phyloP scores from a whole-genome alignment of 2,888 invertebrate species.

The Scaptomyza caliginosa region DNA sequence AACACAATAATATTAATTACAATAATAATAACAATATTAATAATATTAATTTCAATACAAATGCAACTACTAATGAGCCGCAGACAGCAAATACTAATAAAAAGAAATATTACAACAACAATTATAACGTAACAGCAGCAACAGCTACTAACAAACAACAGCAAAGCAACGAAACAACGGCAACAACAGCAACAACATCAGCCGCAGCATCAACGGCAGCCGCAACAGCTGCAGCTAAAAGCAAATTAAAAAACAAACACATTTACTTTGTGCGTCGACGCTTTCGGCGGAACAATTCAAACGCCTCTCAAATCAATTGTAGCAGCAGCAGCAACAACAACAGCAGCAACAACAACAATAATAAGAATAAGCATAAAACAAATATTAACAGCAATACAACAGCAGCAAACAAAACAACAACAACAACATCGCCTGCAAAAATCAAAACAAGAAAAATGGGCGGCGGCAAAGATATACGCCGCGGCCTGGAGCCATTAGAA shows the following conservation, averaged over 20 bases:
- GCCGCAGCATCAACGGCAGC: slow-evolving; percentile 25
- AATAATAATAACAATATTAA: slow-evolving; percentile 63
- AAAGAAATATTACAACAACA: slow-evolving; percentile 57
- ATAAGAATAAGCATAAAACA: slow-evolving; percentile 52
- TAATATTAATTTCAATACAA: slow-evolving; percentile 58
- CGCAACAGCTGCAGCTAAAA: slow-evolving; percentile 34
- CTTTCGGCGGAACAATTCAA: slow-evolving; percentile 61
- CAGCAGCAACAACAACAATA: slow-evolving; percentile 38
- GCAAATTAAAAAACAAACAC: slow-evolving; percentile 61
- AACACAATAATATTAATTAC: slow-evolving; percentile 63
- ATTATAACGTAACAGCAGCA: slow-evolving; percentile 40
- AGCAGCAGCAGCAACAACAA: slow-evolving; percentile 36
- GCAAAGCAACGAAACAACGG: slow-evolving; percentile 31
- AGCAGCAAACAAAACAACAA: slow-evolving; percentile 33
- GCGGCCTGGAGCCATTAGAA: slow-evolving; percentile 89
- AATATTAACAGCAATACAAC: slow-evolving; percentile 41
- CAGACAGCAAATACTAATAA: slow-evolving; percentile 54
- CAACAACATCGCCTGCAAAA: slow-evolving; percentile 19
- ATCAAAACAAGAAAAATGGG: slow-evolving; percentile 81
- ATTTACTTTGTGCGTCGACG: slow-evolving; percentile 65
- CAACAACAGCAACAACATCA: slow-evolving; percentile 38
- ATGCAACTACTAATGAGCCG: slow-evolving; percentile 49
- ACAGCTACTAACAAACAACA: slow-evolving; percentile 45
- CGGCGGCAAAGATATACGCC: slow-evolving; percentile 82
- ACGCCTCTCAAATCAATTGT: slow-evolving; percentile 52